These are phyloP conservation scores for Lichenostomus cassidix DNA, from an alignment of 2,113 vertebrate genomes.

Conservation along the genomic window DNA sequence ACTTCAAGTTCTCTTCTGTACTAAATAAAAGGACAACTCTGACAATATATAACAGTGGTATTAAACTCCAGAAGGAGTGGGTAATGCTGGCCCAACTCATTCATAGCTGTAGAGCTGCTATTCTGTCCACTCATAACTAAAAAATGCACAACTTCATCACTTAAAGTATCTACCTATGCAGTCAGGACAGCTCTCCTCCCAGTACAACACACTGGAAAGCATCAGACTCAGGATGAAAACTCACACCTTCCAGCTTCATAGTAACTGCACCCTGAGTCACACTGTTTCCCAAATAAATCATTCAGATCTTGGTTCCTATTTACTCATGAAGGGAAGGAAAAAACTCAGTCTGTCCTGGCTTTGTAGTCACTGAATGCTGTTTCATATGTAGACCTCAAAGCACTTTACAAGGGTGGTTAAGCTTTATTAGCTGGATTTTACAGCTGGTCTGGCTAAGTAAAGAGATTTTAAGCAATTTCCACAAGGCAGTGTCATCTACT, in stretches of 20 bases:
- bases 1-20: background rate
- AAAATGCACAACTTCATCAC: background rate
- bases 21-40: background rate
- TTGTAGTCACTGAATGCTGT: background rate
- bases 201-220: background rate
- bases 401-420: constrained; percentile 50
- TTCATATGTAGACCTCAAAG: background rate
- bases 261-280: background rate
- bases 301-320: background rate
- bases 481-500: background rate
- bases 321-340: background rate
- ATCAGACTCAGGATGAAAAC: background rate
- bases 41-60: background rate
- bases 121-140: background rate
- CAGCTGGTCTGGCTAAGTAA: constrained; percentile 51
- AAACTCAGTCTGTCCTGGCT: background rate
- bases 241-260: background rate
- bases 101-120: background rate
- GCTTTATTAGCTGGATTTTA: constrained; percentile 59
- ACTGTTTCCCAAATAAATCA: background rate
- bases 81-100: background rate
- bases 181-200: background rate
- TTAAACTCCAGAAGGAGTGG: background rate
- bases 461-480: constrained; percentile 37
- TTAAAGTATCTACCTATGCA: background rate